Percentiles rank a stretch among this genome's conserved stretches.
Conservation (phyloP, 1,140 invertebrate genomes). For the Archegozetes longisetosus region DNA sequence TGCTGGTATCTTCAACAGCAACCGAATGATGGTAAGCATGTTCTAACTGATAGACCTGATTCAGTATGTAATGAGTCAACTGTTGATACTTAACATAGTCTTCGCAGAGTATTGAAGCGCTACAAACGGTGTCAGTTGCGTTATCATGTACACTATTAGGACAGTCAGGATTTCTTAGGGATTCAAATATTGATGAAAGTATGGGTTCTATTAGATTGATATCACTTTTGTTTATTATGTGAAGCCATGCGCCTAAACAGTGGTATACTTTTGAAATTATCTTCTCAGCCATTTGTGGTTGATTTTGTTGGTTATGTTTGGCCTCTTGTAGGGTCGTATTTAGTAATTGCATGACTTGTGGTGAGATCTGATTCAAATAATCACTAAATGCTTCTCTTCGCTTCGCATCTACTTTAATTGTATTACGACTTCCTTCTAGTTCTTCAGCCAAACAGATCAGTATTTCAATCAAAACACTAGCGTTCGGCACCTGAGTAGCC, state of each 20-base stretch:
- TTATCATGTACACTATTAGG: constrained; percentile 15
- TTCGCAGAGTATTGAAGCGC: constrained; percentile 19
- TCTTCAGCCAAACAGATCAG: constrained; percentile 91
- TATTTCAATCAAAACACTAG: constrained; percentile 47
- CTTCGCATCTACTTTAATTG: constrained; percentile 73
- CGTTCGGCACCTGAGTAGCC: constrained; percentile 42
- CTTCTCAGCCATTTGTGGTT: constrained; percentile 6
- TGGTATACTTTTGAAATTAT: constrained; percentile 13
- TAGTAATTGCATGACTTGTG: constrained; percentile 27
- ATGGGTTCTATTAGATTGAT: constrained; percentile 10
- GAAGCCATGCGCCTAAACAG: constrained; percentile 17
- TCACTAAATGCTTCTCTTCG: constrained; percentile 61
- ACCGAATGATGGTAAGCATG: constrained; percentile 78
- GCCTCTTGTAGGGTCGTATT: constrained; percentile 5
- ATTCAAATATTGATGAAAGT: constrained; percentile 9
- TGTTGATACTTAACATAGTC: constrained; percentile 48
- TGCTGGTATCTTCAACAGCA: constrained; percentile 75
- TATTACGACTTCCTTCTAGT: constrained; percentile 44
- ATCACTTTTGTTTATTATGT: constrained; percentile 1
- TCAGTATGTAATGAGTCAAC: constrained; percentile 61
- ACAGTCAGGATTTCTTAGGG: constrained; percentile 14
- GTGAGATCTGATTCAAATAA: constrained; percentile 42
- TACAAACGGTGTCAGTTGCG: constrained; percentile 15
- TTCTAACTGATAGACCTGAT: constrained; percentile 59
- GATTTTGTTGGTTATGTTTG: background rate